Evolutionary conservation across 2,797 vertebrate genomes (phyloP), one percentile per base, ranked within the genome.

Genomic region (Salarias fasciatus): DNA sequence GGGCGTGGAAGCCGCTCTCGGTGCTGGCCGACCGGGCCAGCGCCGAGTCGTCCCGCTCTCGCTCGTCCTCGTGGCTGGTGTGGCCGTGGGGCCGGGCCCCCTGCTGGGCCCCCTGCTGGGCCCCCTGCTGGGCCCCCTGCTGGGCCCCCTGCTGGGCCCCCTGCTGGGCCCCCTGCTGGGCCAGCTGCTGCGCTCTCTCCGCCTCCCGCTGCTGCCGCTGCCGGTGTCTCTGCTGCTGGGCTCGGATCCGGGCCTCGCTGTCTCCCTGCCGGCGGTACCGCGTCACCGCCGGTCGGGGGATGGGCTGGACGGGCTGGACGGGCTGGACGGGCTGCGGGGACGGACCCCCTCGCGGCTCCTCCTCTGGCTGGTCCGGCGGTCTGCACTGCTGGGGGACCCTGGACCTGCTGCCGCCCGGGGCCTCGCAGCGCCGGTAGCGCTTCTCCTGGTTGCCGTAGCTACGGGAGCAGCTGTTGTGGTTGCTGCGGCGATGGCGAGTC

Each of bases 1-100:
- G 97, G 79, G 95, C 96, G 91, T 99, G 97, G 82, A 99, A 97
- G 72, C 95, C 95, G 0, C 96, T 99, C 88, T 99, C 97, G 0
- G 96, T 98, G 88, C 96, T 98, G 5, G 95, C 96, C 0, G 97
- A 98, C 36, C 96, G 94, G 40, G 94, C 95, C 74, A 98, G 89
- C 29, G 75, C 89, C 0, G 87, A 90, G 30, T 85, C 85, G 3
- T 94, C 92, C 54, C 95, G 92, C 40, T 96, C 94, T 0, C 71
- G 56, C 84, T 75, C 96, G 73, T 63, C 88, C 2, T 90, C 90
- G 12, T 82, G 85, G 4, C 53, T 76, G 43, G 72, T 78, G 8
- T 91, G 90, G 1, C 58, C 8, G 75, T 53, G 94, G 80, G 24
- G 72, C 43, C 75, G 84, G 55, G 77, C 67, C 37, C 72, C 71